Percentiles rank a stretch among this genome's conserved stretches.
Evolutionary conservation across 2,888 invertebrate genomes (phyloP).

Genomic region (Nemoura dubitans): DNA sequence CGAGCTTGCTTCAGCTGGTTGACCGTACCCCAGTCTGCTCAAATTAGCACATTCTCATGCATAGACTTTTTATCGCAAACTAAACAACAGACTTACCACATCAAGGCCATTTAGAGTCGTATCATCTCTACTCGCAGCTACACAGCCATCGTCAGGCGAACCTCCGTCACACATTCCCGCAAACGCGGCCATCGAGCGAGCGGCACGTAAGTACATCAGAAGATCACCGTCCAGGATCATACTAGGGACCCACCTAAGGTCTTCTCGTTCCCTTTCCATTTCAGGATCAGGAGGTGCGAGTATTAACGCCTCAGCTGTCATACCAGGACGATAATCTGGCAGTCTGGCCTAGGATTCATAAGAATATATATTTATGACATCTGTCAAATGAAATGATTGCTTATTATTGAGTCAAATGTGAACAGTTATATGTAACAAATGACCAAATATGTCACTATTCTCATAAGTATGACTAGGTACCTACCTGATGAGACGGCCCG

Average conservation of each 20-base stretch:
- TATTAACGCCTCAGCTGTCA: constrained; percentile 54
- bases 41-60: no score
- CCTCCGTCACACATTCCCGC: constrained; percentile 99
- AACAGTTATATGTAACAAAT: not conserved
- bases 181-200: constrained; percentile 97
- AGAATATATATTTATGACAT: not conserved
- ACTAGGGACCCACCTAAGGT: constrained; percentile 93
- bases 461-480: not conserved
- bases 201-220: constrained; percentile 96
- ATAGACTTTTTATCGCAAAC: not conserved
- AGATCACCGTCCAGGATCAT: constrained; percentile 94
- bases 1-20: no score
- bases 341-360: constrained; percentile 66
- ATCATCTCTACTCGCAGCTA: constrained; percentile 95
- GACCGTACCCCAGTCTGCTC: no score
- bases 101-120: constrained; percentile 97
- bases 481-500: constrained; percentile 48
- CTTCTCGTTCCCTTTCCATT: constrained; percentile 75
- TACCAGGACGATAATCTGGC: constrained; percentile 66
- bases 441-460: not conserved
- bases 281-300: constrained; percentile 64
- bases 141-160: constrained; percentile 95
- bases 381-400: not conserved
- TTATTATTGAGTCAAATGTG: not conserved
- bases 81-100: constrained; percentile 68